Percentiles rank a stretch among this genome's conserved stretches.
These are phyloP conservation scores for Enteromius treurensis DNA, from an alignment of 2,797 vertebrate species.

Conservation along the genomic window DNA sequence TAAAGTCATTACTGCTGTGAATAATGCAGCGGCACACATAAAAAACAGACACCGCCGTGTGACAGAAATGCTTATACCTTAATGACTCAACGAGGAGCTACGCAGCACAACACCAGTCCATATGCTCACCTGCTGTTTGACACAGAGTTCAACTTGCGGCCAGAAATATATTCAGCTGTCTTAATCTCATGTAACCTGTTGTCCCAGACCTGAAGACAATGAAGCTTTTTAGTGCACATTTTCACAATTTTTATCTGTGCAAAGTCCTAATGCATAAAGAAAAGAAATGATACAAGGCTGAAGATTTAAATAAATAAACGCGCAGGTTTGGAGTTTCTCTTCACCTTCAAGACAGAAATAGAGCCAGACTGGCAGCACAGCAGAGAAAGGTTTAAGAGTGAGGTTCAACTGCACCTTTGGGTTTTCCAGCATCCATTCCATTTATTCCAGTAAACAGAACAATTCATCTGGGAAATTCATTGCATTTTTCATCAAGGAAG, in stretches of 20 bases:
- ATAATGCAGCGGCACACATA: constrained; percentile 29
- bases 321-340: constrained; percentile 62
- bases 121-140: constrained; percentile 53
- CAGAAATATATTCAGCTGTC: constrained; percentile 34
- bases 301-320: constrained; percentile 53
- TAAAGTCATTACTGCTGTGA: background rate
- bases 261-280: background rate
- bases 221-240: background rate
- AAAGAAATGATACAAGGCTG: background rate
- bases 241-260: background rate
- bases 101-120: constrained; percentile 52
- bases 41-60: background rate
- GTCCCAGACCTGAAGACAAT: background rate
- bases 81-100: constrained; percentile 19
- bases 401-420: constrained; percentile 66
- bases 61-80: constrained; percentile 43
- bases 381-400: background rate
- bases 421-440: constrained; percentile 76
- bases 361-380: constrained; percentile 43
- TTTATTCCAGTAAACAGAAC: constrained; percentile 78
- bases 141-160: constrained; percentile 39
- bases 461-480: constrained; percentile 76
- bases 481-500: constrained; percentile 71
- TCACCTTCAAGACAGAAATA: constrained; percentile 60
- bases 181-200: constrained; percentile 3